These are phyloP conservation scores for Ophonus ardosiacus DNA, from an alignment of 2,888 invertebrate genomes.

Conservation along the genomic window DNA sequence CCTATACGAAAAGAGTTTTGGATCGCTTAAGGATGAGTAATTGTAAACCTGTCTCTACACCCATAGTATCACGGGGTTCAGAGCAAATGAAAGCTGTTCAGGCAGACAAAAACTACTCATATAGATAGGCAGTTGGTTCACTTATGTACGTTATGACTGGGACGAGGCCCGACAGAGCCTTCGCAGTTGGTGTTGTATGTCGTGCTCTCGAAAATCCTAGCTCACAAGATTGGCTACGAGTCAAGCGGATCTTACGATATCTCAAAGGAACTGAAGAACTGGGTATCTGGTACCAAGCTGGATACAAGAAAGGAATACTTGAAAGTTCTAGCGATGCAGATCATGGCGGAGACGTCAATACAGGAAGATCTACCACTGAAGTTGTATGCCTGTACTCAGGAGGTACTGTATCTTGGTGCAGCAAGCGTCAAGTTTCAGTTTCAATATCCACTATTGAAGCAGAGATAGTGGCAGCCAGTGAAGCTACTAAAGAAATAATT, in stretches of 20 bases:
- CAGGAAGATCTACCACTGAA: too few relatives aligned
- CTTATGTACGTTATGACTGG: too few relatives aligned
- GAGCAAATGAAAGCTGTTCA: neutral
- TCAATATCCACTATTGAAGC: too few relatives aligned
- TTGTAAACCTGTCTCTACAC: neutral
- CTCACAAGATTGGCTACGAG: neutral
- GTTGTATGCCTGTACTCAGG: too few relatives aligned
- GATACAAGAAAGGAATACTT: neutral
- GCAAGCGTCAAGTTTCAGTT: too few relatives aligned
- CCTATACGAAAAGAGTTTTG: neutral
- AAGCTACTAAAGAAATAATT: too few relatives aligned
- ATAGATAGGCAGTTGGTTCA: neutral
- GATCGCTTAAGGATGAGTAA: neutral
- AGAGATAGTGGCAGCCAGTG: too few relatives aligned
- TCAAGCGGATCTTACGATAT: neutral
- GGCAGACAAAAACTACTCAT: neutral
- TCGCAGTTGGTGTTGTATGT: neutral
- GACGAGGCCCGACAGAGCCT: neutral
- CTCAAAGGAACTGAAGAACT: neutral
- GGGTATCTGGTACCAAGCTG: neutral
- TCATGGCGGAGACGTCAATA: too few relatives aligned
- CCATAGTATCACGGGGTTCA: neutral
- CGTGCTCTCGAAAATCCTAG: neutral
- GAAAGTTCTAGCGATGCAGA: too few relatives aligned
- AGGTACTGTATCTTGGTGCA: too few relatives aligned